A percentile compares a stretch with the other conserved stretches of the same genome.
Conservation (phyloP, 1,140 invertebrate species). For the Drosophila pallidifrons region DNA sequence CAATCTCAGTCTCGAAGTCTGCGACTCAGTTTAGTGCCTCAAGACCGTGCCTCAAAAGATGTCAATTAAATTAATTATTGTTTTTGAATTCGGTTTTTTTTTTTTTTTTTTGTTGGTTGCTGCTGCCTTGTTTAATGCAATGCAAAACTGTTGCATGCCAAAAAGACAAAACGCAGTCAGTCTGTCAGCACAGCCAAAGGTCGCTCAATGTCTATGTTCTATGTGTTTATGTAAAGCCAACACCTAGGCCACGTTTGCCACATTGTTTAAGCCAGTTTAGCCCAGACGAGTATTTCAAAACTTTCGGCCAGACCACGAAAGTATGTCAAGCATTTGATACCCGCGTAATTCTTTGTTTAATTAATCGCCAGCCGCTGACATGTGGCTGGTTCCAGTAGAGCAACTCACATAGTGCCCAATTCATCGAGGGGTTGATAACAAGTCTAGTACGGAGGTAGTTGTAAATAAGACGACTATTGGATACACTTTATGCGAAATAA, state of each 20-base stretch:
- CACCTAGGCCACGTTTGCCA: conserved; percentile 52
- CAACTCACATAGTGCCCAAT: conserved; percentile 44
- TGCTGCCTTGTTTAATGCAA: conserved; percentile 54
- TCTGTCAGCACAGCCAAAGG: conserved; percentile 48
- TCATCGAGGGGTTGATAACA: conserved; percentile 69
- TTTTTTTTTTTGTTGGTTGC: not conserved
- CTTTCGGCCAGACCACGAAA: conserved; percentile 61
- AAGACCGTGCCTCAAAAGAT: conserved; percentile 74
- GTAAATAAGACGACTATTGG: not conserved
- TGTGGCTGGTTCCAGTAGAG: conserved; percentile 69
- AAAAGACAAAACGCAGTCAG: conserved; percentile 32
- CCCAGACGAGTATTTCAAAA: not conserved
- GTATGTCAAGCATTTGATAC: conserved; percentile 80
- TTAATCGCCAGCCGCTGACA: conserved; percentile 78
- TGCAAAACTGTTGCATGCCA: conserved; percentile 80
- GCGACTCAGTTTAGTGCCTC: conserved; percentile 37
- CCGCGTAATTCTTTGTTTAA: conserved; percentile 79
- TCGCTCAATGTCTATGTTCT: conserved; percentile 39
- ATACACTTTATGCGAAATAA: not conserved
- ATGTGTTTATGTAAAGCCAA: conserved; percentile 43
- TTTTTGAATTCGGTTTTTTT: conserved; percentile 61
- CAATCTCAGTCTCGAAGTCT: conserved; percentile 45
- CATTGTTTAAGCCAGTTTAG: conserved; percentile 23
- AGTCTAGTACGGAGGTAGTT: conserved; percentile 1
- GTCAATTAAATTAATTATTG: conserved; percentile 85